Percentiles rank a stretch among this genome's conserved stretches.
These are phyloP conservation scores for Ditylenchus weischeri DNA, from an alignment of 2,888 invertebrate species.

Conservation along the genomic window DNA sequence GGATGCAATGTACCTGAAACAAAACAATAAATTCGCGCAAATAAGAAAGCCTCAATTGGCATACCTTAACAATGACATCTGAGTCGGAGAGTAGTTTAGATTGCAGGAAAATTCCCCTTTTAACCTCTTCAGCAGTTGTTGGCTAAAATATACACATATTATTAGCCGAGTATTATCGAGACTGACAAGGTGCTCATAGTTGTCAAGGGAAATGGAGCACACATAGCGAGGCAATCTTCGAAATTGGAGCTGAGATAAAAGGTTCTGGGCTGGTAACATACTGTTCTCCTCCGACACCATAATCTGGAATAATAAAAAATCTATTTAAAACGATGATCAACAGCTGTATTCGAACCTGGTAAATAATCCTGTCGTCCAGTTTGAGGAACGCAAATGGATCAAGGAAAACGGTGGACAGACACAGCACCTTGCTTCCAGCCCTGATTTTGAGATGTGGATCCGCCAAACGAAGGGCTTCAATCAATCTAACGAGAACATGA, in stretches of 20 bases:
- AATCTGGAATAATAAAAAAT: background rate
- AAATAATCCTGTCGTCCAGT: constrained; percentile 21
- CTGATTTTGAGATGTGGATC: constrained; percentile 6
- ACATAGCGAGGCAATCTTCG: constrained; percentile 5
- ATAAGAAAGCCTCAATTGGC: background rate
- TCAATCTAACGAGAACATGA: background rate
- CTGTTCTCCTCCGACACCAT: background rate
- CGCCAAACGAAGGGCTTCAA: background rate
- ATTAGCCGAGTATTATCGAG: background rate
- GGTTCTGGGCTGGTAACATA: background rate
- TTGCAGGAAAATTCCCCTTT: background rate
- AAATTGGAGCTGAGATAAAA: background rate
- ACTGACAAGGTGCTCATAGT: background rate
- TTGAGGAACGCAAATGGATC: constrained; percentile 13
- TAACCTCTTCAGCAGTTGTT: background rate
- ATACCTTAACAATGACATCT: no score
- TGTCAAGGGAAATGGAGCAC: constrained; percentile 3
- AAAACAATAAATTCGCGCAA: background rate
- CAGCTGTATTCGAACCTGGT: background rate
- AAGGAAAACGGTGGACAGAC: constrained; percentile 9
- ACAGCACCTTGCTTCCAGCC: background rate
- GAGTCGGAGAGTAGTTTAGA: no score
- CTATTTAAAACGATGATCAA: background rate
- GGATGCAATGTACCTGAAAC: constrained; percentile 15
- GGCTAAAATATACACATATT: background rate